A percentile compares a stretch with the other conserved stretches of the same genome.
phyloP scores from a whole-genome alignment of 2,797 vertebrate genomes.

The Poeciliopsis paucimaculata region DNA sequence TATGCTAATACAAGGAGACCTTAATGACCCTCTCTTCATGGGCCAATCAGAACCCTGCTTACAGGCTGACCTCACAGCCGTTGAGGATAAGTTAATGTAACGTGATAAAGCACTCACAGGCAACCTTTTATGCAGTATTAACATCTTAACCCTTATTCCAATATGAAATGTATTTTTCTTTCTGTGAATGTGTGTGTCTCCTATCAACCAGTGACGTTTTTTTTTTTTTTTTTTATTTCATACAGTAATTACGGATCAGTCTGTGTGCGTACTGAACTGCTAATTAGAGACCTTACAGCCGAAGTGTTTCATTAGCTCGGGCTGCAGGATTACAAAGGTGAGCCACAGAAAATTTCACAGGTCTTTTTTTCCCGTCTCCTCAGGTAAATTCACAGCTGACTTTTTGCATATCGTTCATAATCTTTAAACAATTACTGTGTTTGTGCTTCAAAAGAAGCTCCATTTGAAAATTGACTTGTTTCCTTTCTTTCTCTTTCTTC shows the following conservation, averaged over 20 bases:
- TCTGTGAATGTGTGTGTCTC: slow-evolving; percentile 8
- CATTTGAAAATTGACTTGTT: background rate
- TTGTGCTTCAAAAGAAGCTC: background rate
- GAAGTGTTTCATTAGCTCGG: slow-evolving; percentile 18
- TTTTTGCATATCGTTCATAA: background rate
- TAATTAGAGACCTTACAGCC: slow-evolving; percentile 41
- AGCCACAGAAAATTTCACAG: slow-evolving; percentile 13
- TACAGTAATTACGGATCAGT: slow-evolving; percentile 50
- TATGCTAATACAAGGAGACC: slow-evolving; percentile 45
- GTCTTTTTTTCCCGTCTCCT: background rate
- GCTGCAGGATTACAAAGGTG: slow-evolving; percentile 23
- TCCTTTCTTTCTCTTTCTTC: background rate
- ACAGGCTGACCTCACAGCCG: slow-evolving; percentile 36
- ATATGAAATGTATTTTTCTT: slow-evolving; percentile 16
- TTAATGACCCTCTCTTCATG: slow-evolving; percentile 14
- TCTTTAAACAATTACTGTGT: slow-evolving; percentile 21
- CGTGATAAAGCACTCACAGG: slow-evolving; percentile 46
- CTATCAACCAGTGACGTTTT: slow-evolving; percentile 35
- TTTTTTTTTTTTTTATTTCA: slow-evolving; percentile 24
- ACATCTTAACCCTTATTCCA: slow-evolving; percentile 50
- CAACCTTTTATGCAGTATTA: slow-evolving; percentile 62
- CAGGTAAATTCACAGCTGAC: slow-evolving; percentile 17
- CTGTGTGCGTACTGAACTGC: slow-evolving; percentile 40
- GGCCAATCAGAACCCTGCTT: slow-evolving; percentile 44
- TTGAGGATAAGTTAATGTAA: slow-evolving; percentile 58